phyloP scores from a whole-genome alignment of 2,888 invertebrate genomes.

The Drosophila helvetica region DNA sequence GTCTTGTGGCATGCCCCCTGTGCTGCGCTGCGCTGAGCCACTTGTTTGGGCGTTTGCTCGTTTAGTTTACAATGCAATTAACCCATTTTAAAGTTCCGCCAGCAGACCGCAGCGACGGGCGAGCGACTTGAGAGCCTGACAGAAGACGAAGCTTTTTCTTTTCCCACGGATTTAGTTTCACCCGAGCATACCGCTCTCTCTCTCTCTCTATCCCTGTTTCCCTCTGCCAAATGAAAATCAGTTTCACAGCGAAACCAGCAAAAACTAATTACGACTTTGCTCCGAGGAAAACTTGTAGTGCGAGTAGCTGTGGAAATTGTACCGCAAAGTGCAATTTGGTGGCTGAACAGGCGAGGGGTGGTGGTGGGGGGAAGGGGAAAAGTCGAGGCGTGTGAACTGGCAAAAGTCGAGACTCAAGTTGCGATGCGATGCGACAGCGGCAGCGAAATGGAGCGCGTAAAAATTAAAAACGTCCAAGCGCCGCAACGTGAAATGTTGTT shows the following conservation, averaged over 20 bases:
- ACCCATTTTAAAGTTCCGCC: constrained; percentile 76
- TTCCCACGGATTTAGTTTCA: constrained; percentile 48
- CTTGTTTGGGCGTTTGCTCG: constrained; percentile 77
- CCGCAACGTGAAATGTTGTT: constrained; percentile 46
- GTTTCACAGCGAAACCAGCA: constrained; percentile 64
- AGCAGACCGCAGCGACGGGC: constrained; percentile 58
- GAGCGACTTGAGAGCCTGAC: constrained; percentile 54
- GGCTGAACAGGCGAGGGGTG: no score
- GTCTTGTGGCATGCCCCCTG: constrained; percentile 29
- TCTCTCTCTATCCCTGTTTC: not conserved
- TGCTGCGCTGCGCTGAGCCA: constrained; percentile 47
- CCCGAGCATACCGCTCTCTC: constrained; percentile 1
- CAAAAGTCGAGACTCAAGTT: constrained; percentile 33
- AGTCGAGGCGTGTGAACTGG: constrained; percentile 32
- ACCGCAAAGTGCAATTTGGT: constrained; percentile 75
- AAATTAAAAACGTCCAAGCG: constrained; percentile 53
- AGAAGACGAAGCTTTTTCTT: constrained; percentile 59
- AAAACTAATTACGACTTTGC: constrained; percentile 75
- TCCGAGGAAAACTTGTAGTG: constrained; percentile 53
- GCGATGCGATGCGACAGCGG: constrained; percentile 16
- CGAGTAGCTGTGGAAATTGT: constrained; percentile 55
- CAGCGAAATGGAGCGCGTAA: constrained; percentile 45
- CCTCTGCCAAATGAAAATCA: constrained; percentile 51
- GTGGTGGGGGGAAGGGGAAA: constrained; percentile 1
- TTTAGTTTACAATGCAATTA: constrained; percentile 78